Base-by-base conservation (phyloP, 1,140 invertebrate species). In the Antheraea mylitta region DNA sequence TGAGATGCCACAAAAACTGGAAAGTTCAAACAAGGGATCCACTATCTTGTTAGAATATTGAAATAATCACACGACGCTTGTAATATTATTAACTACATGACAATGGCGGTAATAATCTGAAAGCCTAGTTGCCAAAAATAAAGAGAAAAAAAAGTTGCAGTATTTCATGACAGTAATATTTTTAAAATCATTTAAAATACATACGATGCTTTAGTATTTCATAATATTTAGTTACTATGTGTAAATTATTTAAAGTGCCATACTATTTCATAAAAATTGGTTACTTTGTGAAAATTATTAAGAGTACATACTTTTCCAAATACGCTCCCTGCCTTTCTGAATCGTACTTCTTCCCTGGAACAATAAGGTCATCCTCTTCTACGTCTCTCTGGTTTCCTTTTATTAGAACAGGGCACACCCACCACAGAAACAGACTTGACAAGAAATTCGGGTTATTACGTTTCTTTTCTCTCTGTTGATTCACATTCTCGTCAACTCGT, bases 261-360 rank as follows among this genome's bases (percentile, higher is more conserved):
- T 81, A 89, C 87, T 74, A 82, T 83, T 89, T 84, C 19, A 89
- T n/a, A n/a, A n/a, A n/a, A n/a, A n/a, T n/a, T n/a, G n/a, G n/a
- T n/a, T n/a, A 13, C 13, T n/a, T 53, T 53, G 11, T 6, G 7
- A 53, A 53, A 53, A n/a, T 42, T 11, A 53, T 64, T 60, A 36
- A 70, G 64, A 58, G 9, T 42, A 48, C 72, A 71, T 81, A 89
- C 87, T 74, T 83, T 83, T 89, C 85, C 19, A 89, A 72, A 62
- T 79, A 79, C 16, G 80, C 80, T 36, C 87, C 87, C 66, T 83
- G 80, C 45, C 60, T 72, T n/a, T 82, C 77, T 8, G 87, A 84
- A 71, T 85, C 81, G 58, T 82, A 89, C 65, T 73, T 68, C 58
- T 83, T 83, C 45, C 61, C 77, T 0, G 85, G 87, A 63, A 82